phyloP scores from a whole-genome alignment of 2,113 vertebrate genomes.

The Myotis lucifugus region DNA sequence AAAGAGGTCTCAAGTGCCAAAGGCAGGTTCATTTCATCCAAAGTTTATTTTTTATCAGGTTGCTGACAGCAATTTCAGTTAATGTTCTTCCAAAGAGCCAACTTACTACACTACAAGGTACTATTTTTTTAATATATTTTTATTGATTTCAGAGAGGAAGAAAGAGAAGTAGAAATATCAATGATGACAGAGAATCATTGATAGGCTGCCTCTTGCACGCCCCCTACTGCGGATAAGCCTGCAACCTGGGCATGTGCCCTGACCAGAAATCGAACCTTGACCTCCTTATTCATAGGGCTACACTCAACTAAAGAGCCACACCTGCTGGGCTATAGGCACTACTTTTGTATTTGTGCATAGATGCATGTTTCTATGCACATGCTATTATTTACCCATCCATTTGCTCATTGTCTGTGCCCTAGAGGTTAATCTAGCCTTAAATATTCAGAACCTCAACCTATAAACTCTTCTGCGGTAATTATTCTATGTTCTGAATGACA shows the following conservation, averaged over 20 bases:
- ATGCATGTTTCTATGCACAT: background rate
- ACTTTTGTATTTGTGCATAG: background rate
- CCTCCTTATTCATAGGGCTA: too few relatives aligned
- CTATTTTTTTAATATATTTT: background rate
- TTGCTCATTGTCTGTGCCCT: background rate
- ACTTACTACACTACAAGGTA: background rate
- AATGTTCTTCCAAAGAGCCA: background rate
- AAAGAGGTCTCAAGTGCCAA: background rate
- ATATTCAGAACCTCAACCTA: conserved; percentile 27
- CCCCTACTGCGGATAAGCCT: too few relatives aligned
- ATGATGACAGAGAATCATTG: too few relatives aligned
- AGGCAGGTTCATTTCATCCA: background rate
- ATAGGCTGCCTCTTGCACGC: too few relatives aligned
- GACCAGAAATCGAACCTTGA: too few relatives aligned
- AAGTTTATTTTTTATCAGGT: background rate
- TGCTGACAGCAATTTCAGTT: background rate
- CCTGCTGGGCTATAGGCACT: too few relatives aligned
- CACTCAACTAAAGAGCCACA: too few relatives aligned
- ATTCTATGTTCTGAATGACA: conserved; percentile 70
- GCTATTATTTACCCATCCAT: background rate
- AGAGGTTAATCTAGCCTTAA: background rate
- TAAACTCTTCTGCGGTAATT: conserved; percentile 57
- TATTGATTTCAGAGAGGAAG: too few relatives aligned
- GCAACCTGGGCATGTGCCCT: too few relatives aligned
- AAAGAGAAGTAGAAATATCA: too few relatives aligned